These are phyloP conservation scores for Paramormyrops hopkinsi DNA, from an alignment of 2,797 vertebrate genomes.

Conservation along the genomic window DNA sequence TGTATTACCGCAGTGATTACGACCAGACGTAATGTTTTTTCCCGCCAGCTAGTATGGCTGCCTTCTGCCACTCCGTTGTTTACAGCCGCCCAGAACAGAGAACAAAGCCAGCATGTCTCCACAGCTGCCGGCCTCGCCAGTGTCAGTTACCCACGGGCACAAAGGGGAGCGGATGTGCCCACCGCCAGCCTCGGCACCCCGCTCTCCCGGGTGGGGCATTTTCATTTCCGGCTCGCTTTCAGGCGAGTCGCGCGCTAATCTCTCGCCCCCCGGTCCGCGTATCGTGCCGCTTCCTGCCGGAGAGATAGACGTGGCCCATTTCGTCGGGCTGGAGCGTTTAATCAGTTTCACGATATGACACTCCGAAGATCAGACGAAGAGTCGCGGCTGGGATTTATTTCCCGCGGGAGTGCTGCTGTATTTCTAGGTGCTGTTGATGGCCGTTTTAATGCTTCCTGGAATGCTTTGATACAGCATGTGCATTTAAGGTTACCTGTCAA, in stretches of 20 bases:
- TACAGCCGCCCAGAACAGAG: neutral
- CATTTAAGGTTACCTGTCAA: neutral
- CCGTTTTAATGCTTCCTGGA: neutral
- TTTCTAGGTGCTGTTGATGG: neutral
- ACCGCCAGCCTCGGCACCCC: conserved; percentile 43
- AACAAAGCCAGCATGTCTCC: conserved; percentile 3
- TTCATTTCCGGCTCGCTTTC: conserved; percentile 28
- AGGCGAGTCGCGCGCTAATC: conserved; percentile 35
- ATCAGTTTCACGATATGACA: conserved; percentile 18
- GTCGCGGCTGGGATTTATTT: neutral
- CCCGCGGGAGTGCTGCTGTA: too few species aligned
- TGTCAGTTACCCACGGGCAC: conserved; percentile 43
- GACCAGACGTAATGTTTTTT: neutral
- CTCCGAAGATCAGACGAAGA: conserved; percentile 22
- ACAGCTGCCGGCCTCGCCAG: conserved; percentile 25
- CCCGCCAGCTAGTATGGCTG: neutral
- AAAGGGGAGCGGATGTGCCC: conserved; percentile 33
- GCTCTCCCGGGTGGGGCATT: conserved; percentile 11
- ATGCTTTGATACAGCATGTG: neutral
- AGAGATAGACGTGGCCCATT: conserved; percentile 25
- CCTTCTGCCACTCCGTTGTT: neutral
- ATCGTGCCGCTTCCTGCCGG: conserved; percentile 11
- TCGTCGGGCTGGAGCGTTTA: conserved; percentile 10
- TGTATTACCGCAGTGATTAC: neutral
- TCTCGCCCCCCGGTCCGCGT: neutral